Percentiles rank a stretch among this genome's conserved stretches.
Conservation (phyloP, 2,888 invertebrate genomes). For the Drosophila acutilabella region DNA sequence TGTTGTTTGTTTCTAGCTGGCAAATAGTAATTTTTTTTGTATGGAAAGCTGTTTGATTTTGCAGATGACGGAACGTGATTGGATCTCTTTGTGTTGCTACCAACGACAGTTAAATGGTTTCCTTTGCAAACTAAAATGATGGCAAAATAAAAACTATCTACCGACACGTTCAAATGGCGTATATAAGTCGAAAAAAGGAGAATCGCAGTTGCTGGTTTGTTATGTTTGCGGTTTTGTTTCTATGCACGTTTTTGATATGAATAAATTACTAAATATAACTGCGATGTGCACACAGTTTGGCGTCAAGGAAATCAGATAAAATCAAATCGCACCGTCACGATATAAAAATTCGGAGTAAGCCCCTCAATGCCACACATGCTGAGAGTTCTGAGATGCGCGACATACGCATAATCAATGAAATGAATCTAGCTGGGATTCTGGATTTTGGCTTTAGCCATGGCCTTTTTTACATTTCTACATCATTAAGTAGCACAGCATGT, state of each 20-base stretch:
- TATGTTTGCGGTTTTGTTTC: conserved; percentile 22
- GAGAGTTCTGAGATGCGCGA: conserved; percentile 8
- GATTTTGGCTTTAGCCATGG: conserved; percentile 22
- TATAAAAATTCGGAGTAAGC: conserved; percentile 19
- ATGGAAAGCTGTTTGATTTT: conserved; percentile 7
- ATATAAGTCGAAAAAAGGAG: conserved; percentile 7
- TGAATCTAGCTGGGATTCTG: conserved; percentile 48
- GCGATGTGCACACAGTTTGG: conserved; percentile 43
- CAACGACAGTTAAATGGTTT: conserved; percentile 1
- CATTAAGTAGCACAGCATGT: conserved; percentile 69
- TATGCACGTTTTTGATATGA: conserved; percentile 71
- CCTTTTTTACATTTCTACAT: conserved; percentile 64
- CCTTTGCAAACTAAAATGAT: conserved; percentile 5
- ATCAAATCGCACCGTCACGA: conserved; percentile 15
- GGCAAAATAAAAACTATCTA: conserved; percentile 14
- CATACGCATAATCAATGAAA: conserved; percentile 65
- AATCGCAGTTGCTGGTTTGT: background rate
- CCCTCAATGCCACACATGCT: background rate
- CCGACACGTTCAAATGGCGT: conserved; percentile 4
- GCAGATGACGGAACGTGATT: conserved; percentile 18
- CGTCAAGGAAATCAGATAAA: conserved; percentile 24
- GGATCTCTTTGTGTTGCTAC: conserved; percentile 6
- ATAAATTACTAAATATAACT: conserved; percentile 67
- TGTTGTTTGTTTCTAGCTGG: background rate
- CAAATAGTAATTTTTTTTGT: background rate